Percentiles rank a stretch among this genome's conserved stretches.
Evolutionary conservation across 2,888 invertebrate species (phyloP).

Genomic region (Acleris laterana): DNA sequence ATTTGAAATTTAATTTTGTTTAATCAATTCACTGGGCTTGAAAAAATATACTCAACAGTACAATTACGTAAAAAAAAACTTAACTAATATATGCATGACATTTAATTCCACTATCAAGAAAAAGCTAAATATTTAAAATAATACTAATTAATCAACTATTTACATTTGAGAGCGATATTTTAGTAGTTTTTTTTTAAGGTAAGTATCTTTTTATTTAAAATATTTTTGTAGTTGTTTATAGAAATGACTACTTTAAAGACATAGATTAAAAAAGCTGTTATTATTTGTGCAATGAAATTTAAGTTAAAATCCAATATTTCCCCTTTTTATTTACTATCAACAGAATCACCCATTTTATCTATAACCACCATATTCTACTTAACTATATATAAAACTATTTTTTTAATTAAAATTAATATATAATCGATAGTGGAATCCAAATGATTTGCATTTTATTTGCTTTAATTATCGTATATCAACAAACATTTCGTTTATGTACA

Average conservation of each 20-base stretch:
- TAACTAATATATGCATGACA: conserved; percentile 32
- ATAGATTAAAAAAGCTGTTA: too few relatives aligned
- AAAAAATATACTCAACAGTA: neutral
- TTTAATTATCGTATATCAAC: neutral
- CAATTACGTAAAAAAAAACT: neutral
- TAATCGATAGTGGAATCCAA: conserved; percentile 62
- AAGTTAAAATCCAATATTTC: too few relatives aligned
- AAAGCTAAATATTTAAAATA: neutral
- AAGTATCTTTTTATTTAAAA: neutral
- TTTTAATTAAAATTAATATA: neutral
- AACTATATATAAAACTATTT: conserved; percentile 20
- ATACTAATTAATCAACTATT: neutral
- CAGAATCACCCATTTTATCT: too few relatives aligned
- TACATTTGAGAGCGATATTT: neutral
- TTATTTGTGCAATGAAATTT: too few relatives aligned
- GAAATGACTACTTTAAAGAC: too few relatives aligned
- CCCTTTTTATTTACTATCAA: too few relatives aligned
- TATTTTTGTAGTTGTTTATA: neutral
- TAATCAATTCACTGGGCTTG: conserved; percentile 10
- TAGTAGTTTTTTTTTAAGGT: too few relatives aligned
- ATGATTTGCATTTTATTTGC: conserved; percentile 27
- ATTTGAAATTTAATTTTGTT: neutral
- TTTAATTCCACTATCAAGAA: conserved; percentile 64
- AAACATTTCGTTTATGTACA: neutral
- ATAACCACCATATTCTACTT: neutral